phyloP scores from a whole-genome alignment of 2,797 vertebrate genomes.

The Meda fulgida region DNA sequence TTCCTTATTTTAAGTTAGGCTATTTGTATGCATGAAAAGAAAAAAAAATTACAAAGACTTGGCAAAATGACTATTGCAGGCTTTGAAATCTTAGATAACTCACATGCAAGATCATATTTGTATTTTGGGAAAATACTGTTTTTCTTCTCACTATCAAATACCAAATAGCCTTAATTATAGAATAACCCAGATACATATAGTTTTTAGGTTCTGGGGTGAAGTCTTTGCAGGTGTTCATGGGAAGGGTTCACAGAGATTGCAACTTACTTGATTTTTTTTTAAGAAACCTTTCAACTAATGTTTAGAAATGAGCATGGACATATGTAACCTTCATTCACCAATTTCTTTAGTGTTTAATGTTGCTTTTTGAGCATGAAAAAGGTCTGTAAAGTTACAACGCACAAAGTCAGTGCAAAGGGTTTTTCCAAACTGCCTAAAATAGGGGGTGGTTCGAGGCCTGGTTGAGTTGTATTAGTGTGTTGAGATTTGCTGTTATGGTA shows the following conservation, averaged over 20 bases:
- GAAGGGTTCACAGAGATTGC: background rate
- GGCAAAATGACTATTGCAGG: background rate
- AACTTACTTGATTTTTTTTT: background rate
- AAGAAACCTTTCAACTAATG: background rate
- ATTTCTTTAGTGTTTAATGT: background rate
- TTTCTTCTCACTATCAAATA: background rate
- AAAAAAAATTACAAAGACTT: background rate
- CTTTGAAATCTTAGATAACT: background rate
- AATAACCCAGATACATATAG: background rate
- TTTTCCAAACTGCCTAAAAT: too few species aligned
- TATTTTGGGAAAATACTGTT: background rate
- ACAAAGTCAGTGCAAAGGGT: background rate
- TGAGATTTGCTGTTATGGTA: background rate
- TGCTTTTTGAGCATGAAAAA: background rate
- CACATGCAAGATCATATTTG: background rate
- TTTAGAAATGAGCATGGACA: background rate
- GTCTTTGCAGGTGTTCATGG: conserved; percentile 4
- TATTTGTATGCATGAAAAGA: background rate
- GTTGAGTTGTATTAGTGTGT: background rate
- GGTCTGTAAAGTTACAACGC: background rate
- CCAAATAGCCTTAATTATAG: conserved; percentile 5
- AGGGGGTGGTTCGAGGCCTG: too few species aligned
- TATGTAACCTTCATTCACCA: background rate
- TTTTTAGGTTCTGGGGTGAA: conserved; percentile 6
- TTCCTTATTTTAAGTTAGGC: background rate